A percentile compares a stretch with the other conserved stretches of the same genome.
Evolutionary conservation across 2,888 invertebrate species (phyloP).

Genomic region (Drosophila quinaria): DNA sequence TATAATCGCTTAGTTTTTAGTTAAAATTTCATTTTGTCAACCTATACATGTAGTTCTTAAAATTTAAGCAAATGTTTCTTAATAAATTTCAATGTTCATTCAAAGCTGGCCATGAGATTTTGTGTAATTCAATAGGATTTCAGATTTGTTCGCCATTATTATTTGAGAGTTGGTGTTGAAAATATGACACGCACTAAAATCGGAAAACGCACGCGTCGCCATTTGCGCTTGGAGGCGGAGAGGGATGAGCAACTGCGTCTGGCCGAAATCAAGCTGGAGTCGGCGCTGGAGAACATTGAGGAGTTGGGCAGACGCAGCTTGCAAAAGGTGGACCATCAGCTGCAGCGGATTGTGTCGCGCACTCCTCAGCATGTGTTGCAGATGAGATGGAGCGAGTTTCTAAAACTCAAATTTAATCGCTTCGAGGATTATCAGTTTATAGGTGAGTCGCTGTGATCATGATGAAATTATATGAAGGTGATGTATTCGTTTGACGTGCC

Average conservation of each 20-base stretch:
- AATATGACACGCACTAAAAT: slow-evolving; percentile 84
- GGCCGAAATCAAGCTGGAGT: slow-evolving; percentile 74
- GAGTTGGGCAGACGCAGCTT: slow-evolving; percentile 41
- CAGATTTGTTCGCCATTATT: neutral
- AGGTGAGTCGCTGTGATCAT: slow-evolving; percentile 14
- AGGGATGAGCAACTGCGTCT: slow-evolving; percentile 76
- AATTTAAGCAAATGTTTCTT: slow-evolving; percentile 25
- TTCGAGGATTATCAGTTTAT: slow-evolving; percentile 32
- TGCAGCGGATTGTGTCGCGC: slow-evolving; percentile 55
- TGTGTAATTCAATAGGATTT: neutral
- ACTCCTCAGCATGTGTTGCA: slow-evolving; percentile 65
- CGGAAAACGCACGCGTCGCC: slow-evolving; percentile 78
- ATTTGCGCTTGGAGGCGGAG: slow-evolving; percentile 57
- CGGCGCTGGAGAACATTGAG: slow-evolving; percentile 66
- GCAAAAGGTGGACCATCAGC: slow-evolving; percentile 46
- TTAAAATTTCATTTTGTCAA: slow-evolving; percentile 22
- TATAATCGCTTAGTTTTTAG: slow-evolving; percentile 36
- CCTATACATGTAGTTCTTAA: slow-evolving; percentile 12
- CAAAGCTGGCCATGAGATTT: slow-evolving; percentile 16
- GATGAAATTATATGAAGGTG: too few relatives aligned
- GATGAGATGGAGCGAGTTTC: slow-evolving; percentile 75
- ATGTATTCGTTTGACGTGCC: too few relatives aligned
- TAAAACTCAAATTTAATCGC: slow-evolving; percentile 44
- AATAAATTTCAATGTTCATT: slow-evolving; percentile 35
- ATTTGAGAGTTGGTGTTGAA: neutral